Evolutionary conservation across 2,888 invertebrate species (phyloP), one percentile per base, ranked within the genome.

Genomic region (Strigamia crassipes): DNA sequence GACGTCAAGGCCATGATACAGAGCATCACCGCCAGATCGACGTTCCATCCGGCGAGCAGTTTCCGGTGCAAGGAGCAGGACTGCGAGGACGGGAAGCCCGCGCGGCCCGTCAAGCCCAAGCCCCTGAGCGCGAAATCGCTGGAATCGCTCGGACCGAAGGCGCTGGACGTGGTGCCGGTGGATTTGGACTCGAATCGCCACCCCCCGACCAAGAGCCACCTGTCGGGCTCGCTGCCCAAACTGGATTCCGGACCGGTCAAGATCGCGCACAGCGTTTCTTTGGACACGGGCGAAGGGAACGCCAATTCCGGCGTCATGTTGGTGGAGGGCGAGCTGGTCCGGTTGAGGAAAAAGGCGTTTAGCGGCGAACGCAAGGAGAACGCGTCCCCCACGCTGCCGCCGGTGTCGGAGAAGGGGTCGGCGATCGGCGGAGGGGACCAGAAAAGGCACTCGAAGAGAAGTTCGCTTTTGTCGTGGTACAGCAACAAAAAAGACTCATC

Each of bases 1-100:
- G 81, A 81, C 18, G 81, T 81, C 10, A 81, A 81, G 77, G 81
- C 81, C 2, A 81, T 81, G 81, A 42, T 81, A n/a, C 81, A 81
- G 18, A 81, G 78, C 21, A 51, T 81, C 23, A 81, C 81, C 42
- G 77, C 81, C 15, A 51, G 81, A 27, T 42, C 77, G 9, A 81
- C 34, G 0, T 81, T 61, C 12, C 73, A 78, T 78, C 9, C 73
- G 13, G 15, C 73, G 12, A 31, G 73, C n/a, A 73, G 73, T 73
- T 73, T 73, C 31, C 27, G 73, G 31, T 73, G 13, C 8, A 73
- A 73, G 31, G 73, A 73, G 15, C 73, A 73, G n/a, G 73, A 73
- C 9, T 73, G 27, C n/a, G 27, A 73, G 27, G 73, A 73, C 31
- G 73, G 73, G 12, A 73, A 73, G 13, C 73, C 73, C 15, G 31